Conservation (phyloP, 1,140 invertebrate species). For the Drosophila ohnishii region DNA sequence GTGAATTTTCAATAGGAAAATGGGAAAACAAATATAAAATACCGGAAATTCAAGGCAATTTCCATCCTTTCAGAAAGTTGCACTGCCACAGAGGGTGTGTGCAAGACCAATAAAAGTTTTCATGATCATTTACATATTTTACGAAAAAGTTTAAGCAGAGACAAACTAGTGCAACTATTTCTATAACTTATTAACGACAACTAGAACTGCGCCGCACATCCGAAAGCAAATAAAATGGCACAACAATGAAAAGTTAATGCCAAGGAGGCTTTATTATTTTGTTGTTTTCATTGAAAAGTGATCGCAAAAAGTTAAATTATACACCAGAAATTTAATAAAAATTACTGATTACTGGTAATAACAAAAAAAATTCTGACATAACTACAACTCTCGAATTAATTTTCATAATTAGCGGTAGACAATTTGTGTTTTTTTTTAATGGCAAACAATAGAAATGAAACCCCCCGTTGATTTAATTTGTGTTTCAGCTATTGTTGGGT, state of each 20-base stretch:
- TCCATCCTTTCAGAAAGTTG: neutral
- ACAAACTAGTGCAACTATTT: constrained; percentile 7
- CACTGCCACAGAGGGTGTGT: neutral
- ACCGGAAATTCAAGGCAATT: neutral
- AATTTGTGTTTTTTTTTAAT: neutral
- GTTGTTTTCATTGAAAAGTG: neutral
- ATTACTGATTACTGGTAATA: neutral
- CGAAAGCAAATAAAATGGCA: constrained; percentile 5
- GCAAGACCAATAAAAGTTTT: constrained; percentile 4
- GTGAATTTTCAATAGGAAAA: neutral
- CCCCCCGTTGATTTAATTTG: constrained; percentile 8
- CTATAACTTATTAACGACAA: constrained; percentile 12
- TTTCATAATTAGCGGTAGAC: neutral
- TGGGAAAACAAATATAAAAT: neutral
- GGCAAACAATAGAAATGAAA: constrained; percentile 1
- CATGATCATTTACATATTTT: constrained; percentile 4
- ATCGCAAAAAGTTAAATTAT: neutral
- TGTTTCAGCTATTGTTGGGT: neutral
- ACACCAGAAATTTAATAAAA: neutral
- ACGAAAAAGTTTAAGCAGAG: constrained; percentile 1
- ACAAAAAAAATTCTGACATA: neutral
- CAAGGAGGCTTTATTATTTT: neutral
- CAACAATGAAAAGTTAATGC: constrained; percentile 10
- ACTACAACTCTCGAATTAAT: constrained; percentile 5
- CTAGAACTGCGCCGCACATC: constrained; percentile 10